Evolutionary conservation across 1,140 invertebrate species (phyloP), one percentile per base, ranked within the genome.

Genomic region (Drosophila repletoides): DNA sequence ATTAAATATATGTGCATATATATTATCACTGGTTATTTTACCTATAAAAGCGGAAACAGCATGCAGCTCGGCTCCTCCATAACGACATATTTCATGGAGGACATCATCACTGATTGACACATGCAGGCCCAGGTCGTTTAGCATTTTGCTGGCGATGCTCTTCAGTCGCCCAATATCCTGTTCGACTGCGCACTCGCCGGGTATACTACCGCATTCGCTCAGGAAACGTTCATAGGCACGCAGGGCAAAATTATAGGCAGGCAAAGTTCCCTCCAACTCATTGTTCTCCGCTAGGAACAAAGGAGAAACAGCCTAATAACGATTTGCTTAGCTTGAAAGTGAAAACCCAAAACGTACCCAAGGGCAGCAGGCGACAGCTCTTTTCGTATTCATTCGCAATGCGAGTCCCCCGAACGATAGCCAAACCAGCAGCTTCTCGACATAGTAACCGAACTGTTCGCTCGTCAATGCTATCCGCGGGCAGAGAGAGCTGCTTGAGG

Each of bases 1-100:
- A 38, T 10, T n/a, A 5, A 14, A 4, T 2, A 45, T 19, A 5
- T 19, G 2, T 10, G 17, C 7, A 6, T 10, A 43, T n/a, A n/a
- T n/a, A n/a, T n/a, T n/a, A n/a, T n/a, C n/a, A n/a, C n/a, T n/a
- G n/a, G n/a, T n/a, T n/a, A n/a, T n/a, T 49, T 88, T 88, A 92
- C 94, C 97, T 56, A 99, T 92, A 90, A 98, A 98, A 5, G 98
- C 95, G 19, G 98, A 97, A n/a, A 99, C 93, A 22, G 97, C 96
- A 91, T 99, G 98, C 31, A 99, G 91, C 91, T 99, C 98, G 4
- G 96, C 93, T 10, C 96, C 97, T 36, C 98, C 98, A 91, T 97
- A 99, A 34, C 95, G 91, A 89, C 96, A 98, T 91, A 99, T 95
- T 92, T 99, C 98, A 91, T 99, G 97, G 10, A 99, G 93, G 83